Evolutionary conservation across 2,113 vertebrate species (phyloP), one percentile per base, ranked within the genome.

Genomic region (Chamaetylas fuelleborni): DNA sequence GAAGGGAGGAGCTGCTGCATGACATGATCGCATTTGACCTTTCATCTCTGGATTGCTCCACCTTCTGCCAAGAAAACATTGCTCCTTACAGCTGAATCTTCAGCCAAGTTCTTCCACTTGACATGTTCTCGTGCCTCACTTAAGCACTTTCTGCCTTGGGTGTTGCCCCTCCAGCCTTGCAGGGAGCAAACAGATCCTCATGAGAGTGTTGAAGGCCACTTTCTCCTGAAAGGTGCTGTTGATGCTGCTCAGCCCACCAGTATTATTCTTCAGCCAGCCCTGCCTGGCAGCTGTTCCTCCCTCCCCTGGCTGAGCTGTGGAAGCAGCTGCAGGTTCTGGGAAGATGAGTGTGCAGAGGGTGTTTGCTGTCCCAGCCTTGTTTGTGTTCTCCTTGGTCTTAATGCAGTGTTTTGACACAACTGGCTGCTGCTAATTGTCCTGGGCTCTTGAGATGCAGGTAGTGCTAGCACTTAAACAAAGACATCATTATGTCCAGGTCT

Each of bases 171-270:
- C 31, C 7, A 23, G 83, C 58, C 78, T 42, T 42, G 50, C 10
- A 47, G 74, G 50, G 58, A 66, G 88, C 54, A 61, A 14, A 53
- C 53, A 60, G 51, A 71, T 36, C 65, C 90, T 79, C n/a, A 3
- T 9, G 54, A 24, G 47, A 48, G 43, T 17, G 12, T 29, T 45
- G 6, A 79, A 87, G 57, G 38, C 56, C 34, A 4, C 19, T 31
- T 45, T 36, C 16, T 38, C n/a, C 61, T 60, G 73, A 19, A 29
- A 65, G 66, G 42, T 22, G 71, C n/a, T 58, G 71, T 53, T 79
- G 92, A 9, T 80, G 88, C 88, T 93, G 92, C 88, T 88, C 95
- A 94, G 86, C 92, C 92, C 88, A 66, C 76, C 58, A 45, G 79
- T 77, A 11, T 43, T 54, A 6, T 2, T 42, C 31, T n/a, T 40